These are phyloP conservation scores for Resseliella maxima DNA, from an alignment of 2,888 invertebrate genomes.

Conservation along the genomic window DNA sequence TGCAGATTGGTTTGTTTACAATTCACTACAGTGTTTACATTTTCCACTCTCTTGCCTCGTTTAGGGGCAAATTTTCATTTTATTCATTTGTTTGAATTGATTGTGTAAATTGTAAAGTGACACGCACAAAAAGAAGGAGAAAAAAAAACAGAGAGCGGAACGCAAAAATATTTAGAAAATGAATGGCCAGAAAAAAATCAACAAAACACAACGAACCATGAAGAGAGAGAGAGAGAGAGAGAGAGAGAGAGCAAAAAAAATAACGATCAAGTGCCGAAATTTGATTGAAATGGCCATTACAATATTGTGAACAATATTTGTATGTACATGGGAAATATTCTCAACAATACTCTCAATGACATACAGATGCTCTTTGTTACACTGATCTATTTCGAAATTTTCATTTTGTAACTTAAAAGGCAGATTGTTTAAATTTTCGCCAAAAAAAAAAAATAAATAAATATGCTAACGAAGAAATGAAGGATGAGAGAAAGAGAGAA, in stretches of 20 bases:
- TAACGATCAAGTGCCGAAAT: no score
- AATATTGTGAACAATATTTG: not conserved
- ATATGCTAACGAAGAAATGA: no score
- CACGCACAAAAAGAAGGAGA: not conserved
- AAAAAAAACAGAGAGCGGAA: not conserved
- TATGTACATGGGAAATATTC: not conserved
- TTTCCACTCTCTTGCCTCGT: constrained; percentile 36
- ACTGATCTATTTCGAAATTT: no score
- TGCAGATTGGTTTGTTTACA: constrained; percentile 31
- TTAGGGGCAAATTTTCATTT: constrained; percentile 27
- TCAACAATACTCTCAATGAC: not conserved
- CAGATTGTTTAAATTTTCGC: no score
- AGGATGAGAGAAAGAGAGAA: no score
- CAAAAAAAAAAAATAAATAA: no score
- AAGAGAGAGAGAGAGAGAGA: no score
- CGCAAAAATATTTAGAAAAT: not conserved
- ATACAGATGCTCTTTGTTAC: no score
- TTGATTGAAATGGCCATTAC: not conserved
- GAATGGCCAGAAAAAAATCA: not conserved
- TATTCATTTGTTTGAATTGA: constrained; percentile 51
- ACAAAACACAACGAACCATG: not conserved
- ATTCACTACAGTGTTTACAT: constrained; percentile 40
- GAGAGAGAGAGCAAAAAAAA: no score
- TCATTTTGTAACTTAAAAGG: no score
- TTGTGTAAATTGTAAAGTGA: constrained; percentile 37